Conservation (phyloP, 2,888 invertebrate genomes). For the Hirtodrosophila confusa region DNA sequence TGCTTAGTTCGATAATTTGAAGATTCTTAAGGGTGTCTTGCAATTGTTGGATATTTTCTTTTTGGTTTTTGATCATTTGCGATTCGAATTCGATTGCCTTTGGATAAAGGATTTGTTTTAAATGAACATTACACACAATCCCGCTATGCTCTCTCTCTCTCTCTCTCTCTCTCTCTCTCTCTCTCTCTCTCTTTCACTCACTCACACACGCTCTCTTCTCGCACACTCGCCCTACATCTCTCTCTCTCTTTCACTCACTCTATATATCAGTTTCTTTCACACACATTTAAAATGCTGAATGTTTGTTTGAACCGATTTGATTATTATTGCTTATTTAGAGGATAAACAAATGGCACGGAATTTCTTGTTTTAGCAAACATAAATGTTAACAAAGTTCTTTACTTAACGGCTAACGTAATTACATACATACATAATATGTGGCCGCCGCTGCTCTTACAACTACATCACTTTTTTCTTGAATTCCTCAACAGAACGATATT, state of each 20-base stretch:
- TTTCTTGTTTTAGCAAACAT: conserved; percentile 66
- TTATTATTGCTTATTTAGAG: conserved; percentile 72
- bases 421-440: conserved; percentile 25
- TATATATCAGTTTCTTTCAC: conserved; percentile 20
- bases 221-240: conserved; percentile 1
- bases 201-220: conserved; percentile 14
- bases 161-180: conserved; percentile 7
- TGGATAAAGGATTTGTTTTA: conserved; percentile 63
- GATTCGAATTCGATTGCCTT: conserved; percentile 77
- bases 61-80: conserved; percentile 79
- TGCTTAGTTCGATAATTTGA: conserved; percentile 66
- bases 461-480: conserved; percentile 83
- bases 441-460: conserved; percentile 78
- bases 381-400: conserved; percentile 66
- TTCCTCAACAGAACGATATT: conserved; percentile 60
- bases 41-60: conserved; percentile 52
- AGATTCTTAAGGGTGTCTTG: conserved; percentile 66
- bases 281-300: conserved; percentile 70
- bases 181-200: conserved; percentile 29
- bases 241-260: conserved; percentile 6
- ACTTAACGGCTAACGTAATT: conserved; percentile 44
- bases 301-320: conserved; percentile 68
- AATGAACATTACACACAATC: conserved; percentile 68
- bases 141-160: conserved; percentile 36
- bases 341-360: conserved; percentile 80